phyloP scores from a whole-genome alignment of 2,797 vertebrate genomes.

The Mormyrus proboscirostris region DNA sequence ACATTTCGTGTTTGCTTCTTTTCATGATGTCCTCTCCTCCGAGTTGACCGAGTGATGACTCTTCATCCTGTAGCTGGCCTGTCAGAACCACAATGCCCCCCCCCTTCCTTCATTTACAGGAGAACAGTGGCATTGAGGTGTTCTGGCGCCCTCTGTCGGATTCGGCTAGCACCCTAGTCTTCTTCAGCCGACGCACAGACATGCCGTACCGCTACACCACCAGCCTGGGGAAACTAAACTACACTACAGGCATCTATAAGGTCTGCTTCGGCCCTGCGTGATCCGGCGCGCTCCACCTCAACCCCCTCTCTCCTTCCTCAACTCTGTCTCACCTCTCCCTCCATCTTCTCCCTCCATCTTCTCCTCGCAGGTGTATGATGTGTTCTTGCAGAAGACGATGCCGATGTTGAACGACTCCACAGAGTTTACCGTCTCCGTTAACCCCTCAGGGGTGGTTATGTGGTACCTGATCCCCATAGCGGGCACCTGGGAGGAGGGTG shows the following conservation, averaged over 20 bases:
- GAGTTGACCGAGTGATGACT: background rate
- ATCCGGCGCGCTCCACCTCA: background rate
- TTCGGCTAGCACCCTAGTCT: constrained; percentile 66
- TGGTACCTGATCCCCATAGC: constrained; percentile 64
- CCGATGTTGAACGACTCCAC: constrained; percentile 56
- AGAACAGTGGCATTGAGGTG: constrained; percentile 71
- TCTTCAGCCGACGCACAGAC: constrained; percentile 81
- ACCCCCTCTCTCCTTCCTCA: background rate
- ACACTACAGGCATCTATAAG: constrained; percentile 56
- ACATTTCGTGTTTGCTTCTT: background rate
- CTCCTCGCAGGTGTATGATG: constrained; percentile 63
- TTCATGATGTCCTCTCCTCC: background rate
- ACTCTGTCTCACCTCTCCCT: background rate
- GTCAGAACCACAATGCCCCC: too few relatives aligned
- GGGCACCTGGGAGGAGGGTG: constrained; percentile 13
- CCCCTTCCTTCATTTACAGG: constrained; percentile 50
- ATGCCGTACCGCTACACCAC: constrained; percentile 77
- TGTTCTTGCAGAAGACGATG: constrained; percentile 56
- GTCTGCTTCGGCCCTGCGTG: constrained; percentile 33
- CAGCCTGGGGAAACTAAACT: constrained; percentile 68
- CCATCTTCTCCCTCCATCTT: background rate
- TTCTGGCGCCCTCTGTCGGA: constrained; percentile 69
- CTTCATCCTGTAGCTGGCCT: background rate
- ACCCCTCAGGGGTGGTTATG: constrained; percentile 88
- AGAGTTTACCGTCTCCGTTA: constrained; percentile 73